phyloP scores from a whole-genome alignment of 2,888 invertebrate species.

The Mimumesa dahlbomi region DNA sequence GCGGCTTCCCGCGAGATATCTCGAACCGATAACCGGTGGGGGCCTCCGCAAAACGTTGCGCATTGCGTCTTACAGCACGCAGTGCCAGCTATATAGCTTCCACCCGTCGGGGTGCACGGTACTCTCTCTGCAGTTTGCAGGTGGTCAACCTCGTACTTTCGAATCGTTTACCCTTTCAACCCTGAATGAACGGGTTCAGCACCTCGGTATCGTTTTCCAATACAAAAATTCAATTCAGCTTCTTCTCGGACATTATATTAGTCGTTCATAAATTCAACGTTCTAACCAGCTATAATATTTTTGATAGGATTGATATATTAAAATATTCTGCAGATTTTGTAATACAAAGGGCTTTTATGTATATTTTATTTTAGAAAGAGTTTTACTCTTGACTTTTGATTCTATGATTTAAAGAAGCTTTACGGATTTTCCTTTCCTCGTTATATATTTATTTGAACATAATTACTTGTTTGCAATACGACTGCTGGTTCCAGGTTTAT shows the following conservation, averaged over 20 bases:
- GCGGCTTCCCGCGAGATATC: constrained; percentile 45
- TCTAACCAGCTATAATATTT: neutral
- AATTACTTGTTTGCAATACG: too few relatives aligned
- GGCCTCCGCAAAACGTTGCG: constrained; percentile 76
- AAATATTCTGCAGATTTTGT: too few relatives aligned
- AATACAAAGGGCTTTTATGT: too few relatives aligned
- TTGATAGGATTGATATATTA: neutral
- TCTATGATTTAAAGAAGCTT: too few relatives aligned
- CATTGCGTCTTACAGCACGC: constrained; percentile 76
- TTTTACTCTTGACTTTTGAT: too few relatives aligned
- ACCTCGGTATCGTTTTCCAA: too few relatives aligned
- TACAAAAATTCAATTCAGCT: too few relatives aligned
- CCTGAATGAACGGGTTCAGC: neutral
- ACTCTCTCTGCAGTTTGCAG: constrained; percentile 66
- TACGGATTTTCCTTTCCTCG: too few relatives aligned
- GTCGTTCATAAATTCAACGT: neutral
- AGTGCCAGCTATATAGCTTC: constrained; percentile 53
- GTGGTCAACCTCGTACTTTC: constrained; percentile 63
- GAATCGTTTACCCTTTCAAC: constrained; percentile 4
- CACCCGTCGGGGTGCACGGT: constrained; percentile 37
- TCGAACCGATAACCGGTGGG: constrained; percentile 39
- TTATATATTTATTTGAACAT: too few relatives aligned
- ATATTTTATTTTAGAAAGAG: too few relatives aligned
- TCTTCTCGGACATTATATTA: neutral
- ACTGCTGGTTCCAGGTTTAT: too few relatives aligned